A percentile compares a stretch with the other conserved stretches of the same genome.
phyloP scores from a whole-genome alignment of 1,140 invertebrate species.

The Drosophila micromelanica region DNA sequence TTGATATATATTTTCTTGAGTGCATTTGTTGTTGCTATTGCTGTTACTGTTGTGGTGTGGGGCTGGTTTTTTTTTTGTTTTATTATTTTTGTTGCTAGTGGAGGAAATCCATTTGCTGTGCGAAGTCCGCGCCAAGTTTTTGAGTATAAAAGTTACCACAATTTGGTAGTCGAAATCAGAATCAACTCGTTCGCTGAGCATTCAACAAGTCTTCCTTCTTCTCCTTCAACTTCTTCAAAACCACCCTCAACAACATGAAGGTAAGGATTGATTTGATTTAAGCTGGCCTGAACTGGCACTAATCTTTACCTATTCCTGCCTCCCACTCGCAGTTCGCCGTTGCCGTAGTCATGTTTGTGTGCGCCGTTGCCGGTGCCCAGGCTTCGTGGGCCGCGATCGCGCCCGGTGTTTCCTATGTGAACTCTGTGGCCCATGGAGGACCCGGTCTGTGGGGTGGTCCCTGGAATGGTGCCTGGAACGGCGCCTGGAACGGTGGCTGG shows the following conservation, averaged over 20 bases:
- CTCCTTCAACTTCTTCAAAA: constrained; percentile 65
- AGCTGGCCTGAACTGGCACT: background rate
- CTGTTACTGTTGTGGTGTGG: constrained; percentile 39
- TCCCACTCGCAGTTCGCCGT: constrained; percentile 70
- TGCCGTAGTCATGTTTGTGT: constrained; percentile 84
- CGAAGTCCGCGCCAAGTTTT: constrained; percentile 58
- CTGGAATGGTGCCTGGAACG: constrained; percentile 60
- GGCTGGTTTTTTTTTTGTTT: constrained; percentile 59
- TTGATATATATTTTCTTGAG: constrained; percentile 64
- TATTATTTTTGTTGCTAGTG: constrained; percentile 21
- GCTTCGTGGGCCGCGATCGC: constrained; percentile 71
- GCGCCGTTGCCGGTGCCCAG: constrained; percentile 76
- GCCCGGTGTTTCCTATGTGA: constrained; percentile 76
- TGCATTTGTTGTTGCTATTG: constrained; percentile 41
- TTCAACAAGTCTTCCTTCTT: constrained; percentile 72
- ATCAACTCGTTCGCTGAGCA: constrained; percentile 83
- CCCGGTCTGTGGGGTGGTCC: constrained; percentile 61
- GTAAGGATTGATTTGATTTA: constrained; percentile 47
- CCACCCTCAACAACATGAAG: constrained; percentile 79
- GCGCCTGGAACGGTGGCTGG: constrained; percentile 57
- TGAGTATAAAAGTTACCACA: constrained; percentile 84
- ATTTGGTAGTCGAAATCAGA: constrained; percentile 84
- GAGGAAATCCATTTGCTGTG: constrained; percentile 25
- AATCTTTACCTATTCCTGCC: constrained; percentile 12
- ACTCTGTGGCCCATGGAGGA: constrained; percentile 61